Percentiles rank a stretch among this genome's conserved stretches.
Conservation (phyloP, 1,140 invertebrate species). For the Leptopilina clavipes region DNA sequence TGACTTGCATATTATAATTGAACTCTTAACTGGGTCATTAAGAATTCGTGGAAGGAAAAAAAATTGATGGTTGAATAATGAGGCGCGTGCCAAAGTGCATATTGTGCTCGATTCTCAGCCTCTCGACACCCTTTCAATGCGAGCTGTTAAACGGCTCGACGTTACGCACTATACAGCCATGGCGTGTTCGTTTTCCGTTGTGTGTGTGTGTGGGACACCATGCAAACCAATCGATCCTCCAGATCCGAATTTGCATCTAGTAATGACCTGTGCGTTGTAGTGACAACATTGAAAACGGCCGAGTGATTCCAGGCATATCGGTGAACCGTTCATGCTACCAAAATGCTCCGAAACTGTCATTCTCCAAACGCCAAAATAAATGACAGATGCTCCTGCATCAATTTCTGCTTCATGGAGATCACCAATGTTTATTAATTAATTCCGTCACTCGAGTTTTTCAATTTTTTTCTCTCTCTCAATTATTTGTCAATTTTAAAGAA, state of each 20-base stretch:
- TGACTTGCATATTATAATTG: background rate
- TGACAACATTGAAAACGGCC: slow-evolving; percentile 34
- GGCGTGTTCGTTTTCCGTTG: background rate
- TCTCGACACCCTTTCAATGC: slow-evolving; percentile 49
- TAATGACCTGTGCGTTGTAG: slow-evolving; percentile 56
- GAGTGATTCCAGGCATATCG: slow-evolving; percentile 27
- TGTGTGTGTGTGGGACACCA: slow-evolving; percentile 50
- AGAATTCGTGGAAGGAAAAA: slow-evolving; percentile 53
- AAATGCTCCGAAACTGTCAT: slow-evolving; percentile 5
- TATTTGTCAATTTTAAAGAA: no score
- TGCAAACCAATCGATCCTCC: slow-evolving; percentile 56
- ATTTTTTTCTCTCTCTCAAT: background rate
- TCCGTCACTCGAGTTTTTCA: background rate
- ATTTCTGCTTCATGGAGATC: background rate
- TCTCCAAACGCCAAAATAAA: slow-evolving; percentile 2
- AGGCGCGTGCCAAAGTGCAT: slow-evolving; percentile 61
- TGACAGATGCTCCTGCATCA: background rate
- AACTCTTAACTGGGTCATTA: slow-evolving; percentile 50
- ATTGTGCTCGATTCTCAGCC: slow-evolving; percentile 59
- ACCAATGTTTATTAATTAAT: slow-evolving; percentile 11
- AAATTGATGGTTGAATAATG: slow-evolving; percentile 62
- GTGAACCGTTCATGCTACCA: slow-evolving; percentile 13
- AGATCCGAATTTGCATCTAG: slow-evolving; percentile 62
- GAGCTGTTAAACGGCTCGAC: slow-evolving; percentile 64
- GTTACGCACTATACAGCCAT: slow-evolving; percentile 50